Evolutionary conservation across 1,140 invertebrate genomes (phyloP).

Genomic region (Drosophila pseudoobscura): DNA sequence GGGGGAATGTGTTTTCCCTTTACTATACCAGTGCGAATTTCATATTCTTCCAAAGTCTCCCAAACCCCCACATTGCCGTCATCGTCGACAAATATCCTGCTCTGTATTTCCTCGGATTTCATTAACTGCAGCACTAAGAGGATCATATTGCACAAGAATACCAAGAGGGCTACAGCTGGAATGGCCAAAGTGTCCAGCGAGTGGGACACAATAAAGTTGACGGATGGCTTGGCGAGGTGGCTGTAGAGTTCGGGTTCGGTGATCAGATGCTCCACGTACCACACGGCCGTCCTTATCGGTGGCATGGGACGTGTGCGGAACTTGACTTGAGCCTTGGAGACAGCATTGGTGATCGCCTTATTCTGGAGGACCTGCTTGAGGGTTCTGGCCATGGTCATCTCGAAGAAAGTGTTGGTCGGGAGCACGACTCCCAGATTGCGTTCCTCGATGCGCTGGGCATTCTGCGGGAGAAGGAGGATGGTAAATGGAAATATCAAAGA

Average conservation of each 20-base stretch:
- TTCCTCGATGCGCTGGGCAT: constrained; percentile 64
- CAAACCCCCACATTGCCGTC: too few relatives aligned
- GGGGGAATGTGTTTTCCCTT: not conserved
- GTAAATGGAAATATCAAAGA: not conserved
- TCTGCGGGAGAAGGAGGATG: constrained; percentile 15
- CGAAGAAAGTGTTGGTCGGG: not conserved
- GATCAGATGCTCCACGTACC: constrained; percentile 86
- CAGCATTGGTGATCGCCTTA: not conserved
- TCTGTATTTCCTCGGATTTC: not conserved
- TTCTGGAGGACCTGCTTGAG: constrained; percentile 30
- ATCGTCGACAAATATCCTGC: too few relatives aligned
- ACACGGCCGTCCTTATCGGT: constrained; percentile 85
- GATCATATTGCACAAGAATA: constrained; percentile 4
- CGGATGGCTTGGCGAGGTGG: constrained; percentile 16
- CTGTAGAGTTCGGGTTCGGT: constrained; percentile 49
- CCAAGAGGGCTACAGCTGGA: constrained; percentile 7
- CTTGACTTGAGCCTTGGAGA: constrained; percentile 72
- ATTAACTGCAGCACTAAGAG: not conserved
- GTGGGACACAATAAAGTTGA: constrained; percentile 41
- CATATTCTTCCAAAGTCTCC: too few relatives aligned
- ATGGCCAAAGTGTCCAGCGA: constrained; percentile 53
- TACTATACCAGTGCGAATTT: not conserved
- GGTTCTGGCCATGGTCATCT: constrained; percentile 3
- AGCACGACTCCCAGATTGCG: constrained; percentile 49
- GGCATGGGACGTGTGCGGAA: constrained; percentile 84